A percentile compares a stretch with the other conserved stretches of the same genome.
Conservation (phyloP, 2,888 invertebrate genomes). For the Gastrophysa polygoni region DNA sequence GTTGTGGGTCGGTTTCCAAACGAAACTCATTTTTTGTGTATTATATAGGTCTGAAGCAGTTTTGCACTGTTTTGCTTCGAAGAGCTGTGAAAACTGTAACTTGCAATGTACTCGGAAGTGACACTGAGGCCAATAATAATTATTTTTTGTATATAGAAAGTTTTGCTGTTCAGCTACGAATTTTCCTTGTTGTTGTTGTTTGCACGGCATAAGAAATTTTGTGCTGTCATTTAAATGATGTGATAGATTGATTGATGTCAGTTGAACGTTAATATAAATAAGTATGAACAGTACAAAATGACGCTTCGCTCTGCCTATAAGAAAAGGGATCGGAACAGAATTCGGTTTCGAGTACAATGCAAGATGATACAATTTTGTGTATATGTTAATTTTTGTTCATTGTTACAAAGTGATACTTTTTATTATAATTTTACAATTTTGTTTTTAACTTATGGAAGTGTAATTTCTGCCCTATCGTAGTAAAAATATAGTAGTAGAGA, state of each 20-base stretch:
- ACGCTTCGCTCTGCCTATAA: not conserved
- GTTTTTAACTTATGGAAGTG: slow-evolving; percentile 52
- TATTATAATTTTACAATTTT: slow-evolving; percentile 53
- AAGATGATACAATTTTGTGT: slow-evolving; percentile 47
- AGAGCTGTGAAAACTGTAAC: slow-evolving; percentile 51
- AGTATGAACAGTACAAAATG: slow-evolving; percentile 16
- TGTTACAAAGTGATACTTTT: slow-evolving; percentile 57
- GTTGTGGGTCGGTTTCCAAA: slow-evolving; percentile 46
- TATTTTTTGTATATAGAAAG: not conserved
- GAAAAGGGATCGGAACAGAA: not conserved
- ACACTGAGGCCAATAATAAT: not conserved
- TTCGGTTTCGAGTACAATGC: slow-evolving; percentile 39
- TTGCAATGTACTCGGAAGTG: slow-evolving; percentile 40
- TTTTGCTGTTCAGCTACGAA: not conserved
- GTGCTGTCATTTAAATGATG: slow-evolving; percentile 19
- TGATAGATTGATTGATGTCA: slow-evolving; percentile 15
- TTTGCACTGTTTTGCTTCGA: slow-evolving; percentile 49
- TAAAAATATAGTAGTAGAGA: no score
- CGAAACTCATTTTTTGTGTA: slow-evolving; percentile 47
- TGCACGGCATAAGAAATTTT: not conserved
- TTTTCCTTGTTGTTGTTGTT: not conserved
- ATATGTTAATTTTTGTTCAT: slow-evolving; percentile 55
- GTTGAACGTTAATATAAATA: slow-evolving; percentile 8
- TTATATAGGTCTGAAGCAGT: slow-evolving; percentile 52
- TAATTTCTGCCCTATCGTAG: slow-evolving; percentile 34